Evolutionary conservation across 2,113 vertebrate species (phyloP).

Genomic region (Oncorhynchus keta): DNA sequence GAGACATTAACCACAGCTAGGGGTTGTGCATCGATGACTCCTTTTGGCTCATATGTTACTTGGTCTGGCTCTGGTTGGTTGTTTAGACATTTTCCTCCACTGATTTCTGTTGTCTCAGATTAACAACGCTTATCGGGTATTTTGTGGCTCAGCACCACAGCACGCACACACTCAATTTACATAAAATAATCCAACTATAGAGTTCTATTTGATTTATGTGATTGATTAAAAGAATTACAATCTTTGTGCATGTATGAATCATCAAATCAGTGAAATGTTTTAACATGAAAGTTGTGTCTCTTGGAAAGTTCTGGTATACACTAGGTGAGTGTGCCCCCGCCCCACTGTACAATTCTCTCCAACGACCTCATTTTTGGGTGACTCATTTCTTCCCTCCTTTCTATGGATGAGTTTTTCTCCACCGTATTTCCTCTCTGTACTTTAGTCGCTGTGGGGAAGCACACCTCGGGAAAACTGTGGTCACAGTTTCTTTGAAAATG

Average conservation of each 20-base stretch:
- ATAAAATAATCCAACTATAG: not conserved
- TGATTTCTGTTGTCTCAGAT: too few species aligned
- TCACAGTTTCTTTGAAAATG: constrained; percentile 13
- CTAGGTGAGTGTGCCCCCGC: too few species aligned
- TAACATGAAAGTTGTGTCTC: not conserved
- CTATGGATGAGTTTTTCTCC: too few species aligned
- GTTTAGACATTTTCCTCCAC: too few species aligned
- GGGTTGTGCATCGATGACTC: not conserved
- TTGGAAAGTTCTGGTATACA: too few species aligned
- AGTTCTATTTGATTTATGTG: not conserved
- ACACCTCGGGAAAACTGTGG: constrained; percentile 6
- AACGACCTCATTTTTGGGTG: not conserved
- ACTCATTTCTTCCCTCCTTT: not conserved
- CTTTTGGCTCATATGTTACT: not conserved
- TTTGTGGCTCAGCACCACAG: not conserved
- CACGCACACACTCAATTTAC: not conserved
- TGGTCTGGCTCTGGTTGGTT: not conserved
- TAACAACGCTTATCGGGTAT: not conserved
- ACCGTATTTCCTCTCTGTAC: not conserved
- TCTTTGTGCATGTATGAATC: not conserved
- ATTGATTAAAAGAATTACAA: too few species aligned
- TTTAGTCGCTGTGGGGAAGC: not conserved
- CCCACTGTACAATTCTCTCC: too few species aligned
- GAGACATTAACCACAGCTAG: not conserved
- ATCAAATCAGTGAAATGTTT: not conserved